phyloP scores from a whole-genome alignment of 2,888 invertebrate genomes.

The Arge pagana region DNA sequence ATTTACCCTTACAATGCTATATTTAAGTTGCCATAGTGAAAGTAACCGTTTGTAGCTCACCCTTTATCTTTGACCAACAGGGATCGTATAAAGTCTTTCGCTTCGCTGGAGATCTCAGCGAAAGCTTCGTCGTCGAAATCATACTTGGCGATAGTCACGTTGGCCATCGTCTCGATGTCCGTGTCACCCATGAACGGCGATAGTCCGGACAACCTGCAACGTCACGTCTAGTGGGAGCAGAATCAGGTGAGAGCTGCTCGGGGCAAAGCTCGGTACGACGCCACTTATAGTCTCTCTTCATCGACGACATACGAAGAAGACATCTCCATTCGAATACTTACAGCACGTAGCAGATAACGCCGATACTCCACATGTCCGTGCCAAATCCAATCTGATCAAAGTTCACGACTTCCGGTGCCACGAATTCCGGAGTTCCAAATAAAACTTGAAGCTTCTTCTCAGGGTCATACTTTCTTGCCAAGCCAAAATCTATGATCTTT shows the following conservation, averaged over 20 bases:
- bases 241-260: background rate
- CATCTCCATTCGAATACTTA: too few species aligned
- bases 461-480: constrained; percentile 91
- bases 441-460: constrained; percentile 90
- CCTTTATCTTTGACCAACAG: constrained; percentile 89
- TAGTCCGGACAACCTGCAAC: constrained; percentile 82
- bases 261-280: background rate
- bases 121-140: constrained; percentile 98
- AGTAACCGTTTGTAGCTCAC: too few species aligned
- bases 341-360: constrained; percentile 98
- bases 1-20: too few species aligned
- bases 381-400: constrained; percentile 95
- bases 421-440: constrained; percentile 98
- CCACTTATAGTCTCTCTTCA: too few species aligned
- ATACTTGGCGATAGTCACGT: constrained; percentile 95
- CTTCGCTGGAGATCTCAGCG: constrained; percentile 89
- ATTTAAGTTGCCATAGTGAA: too few species aligned
- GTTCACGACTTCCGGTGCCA: constrained; percentile 98
- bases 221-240: background rate
- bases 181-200: constrained; percentile 99
- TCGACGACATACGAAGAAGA: too few species aligned
- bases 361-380: constrained; percentile 99
- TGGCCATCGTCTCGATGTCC: constrained; percentile 98
- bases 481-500: constrained; percentile 98
- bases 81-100: constrained; percentile 93